Percentiles rank a stretch among this genome's conserved stretches.
Evolutionary conservation across 2,888 invertebrate genomes (phyloP).

Genomic region (Andrena fulva): DNA sequence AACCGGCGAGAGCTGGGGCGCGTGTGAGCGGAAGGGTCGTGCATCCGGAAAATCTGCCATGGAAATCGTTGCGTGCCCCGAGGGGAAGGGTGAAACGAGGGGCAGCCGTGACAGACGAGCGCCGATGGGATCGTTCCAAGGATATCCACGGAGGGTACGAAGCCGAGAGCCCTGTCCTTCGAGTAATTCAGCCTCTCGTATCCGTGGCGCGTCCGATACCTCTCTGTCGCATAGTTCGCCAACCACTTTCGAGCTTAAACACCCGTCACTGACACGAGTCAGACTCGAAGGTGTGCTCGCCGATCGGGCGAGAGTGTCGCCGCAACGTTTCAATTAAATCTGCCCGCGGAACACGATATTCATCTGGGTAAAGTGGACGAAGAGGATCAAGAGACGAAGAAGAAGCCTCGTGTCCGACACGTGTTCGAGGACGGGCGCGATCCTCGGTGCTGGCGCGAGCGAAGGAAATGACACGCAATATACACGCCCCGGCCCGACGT

Average conservation of each 20-base stretch:
- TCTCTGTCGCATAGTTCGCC: too few species aligned
- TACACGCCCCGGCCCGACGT: conserved; percentile 40
- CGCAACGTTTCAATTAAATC: conserved; percentile 61
- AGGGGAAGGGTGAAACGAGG: not conserved
- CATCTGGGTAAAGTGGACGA: conserved; percentile 40
- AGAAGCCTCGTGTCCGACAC: conserved; percentile 56
- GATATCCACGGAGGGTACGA: not conserved
- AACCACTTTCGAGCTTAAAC: too few species aligned
- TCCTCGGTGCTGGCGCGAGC: not conserved
- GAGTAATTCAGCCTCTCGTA: not conserved
- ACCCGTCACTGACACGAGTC: too few species aligned
- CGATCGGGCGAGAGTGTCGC: conserved; percentile 11
- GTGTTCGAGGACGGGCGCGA: conserved; percentile 45
- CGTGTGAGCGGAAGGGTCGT: conserved; percentile 68
- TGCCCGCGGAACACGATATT: conserved; percentile 49
- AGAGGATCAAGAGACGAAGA: conserved; percentile 29
- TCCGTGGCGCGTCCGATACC: too few species aligned
- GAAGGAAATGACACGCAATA: conserved; percentile 64
- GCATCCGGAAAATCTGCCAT: conserved; percentile 65
- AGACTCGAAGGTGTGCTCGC: not conserved
- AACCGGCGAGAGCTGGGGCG: conserved; percentile 31
- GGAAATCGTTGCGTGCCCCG: conserved; percentile 19
- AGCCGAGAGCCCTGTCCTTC: not conserved
- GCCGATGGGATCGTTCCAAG: not conserved
- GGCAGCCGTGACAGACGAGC: conserved; percentile 4